Percentiles rank a stretch among this genome's conserved stretches.
These are phyloP conservation scores for Dicyrtoma fusca DNA, from an alignment of 2,888 invertebrate species.

Conservation along the genomic window DNA sequence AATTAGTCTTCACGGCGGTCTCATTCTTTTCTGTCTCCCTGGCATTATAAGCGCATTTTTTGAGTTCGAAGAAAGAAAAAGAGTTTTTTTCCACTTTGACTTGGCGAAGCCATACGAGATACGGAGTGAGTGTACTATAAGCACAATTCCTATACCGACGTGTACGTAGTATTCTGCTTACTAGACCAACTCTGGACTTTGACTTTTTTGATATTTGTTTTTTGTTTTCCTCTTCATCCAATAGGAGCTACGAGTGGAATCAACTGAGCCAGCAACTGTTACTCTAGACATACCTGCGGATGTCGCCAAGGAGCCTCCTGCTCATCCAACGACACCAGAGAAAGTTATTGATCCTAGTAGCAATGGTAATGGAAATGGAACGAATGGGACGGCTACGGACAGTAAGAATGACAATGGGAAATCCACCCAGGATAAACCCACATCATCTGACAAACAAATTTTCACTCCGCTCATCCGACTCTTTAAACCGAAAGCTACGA, in stretches of 20 bases:
- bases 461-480: conserved; percentile 22
- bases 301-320: neutral
- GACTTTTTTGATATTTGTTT: neutral
- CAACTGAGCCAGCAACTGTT: conserved; percentile 30
- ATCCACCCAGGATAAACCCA: conserved; percentile 2
- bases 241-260: conserved; percentile 23
- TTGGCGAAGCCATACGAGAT: too few relatives aligned
- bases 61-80: too few relatives aligned
- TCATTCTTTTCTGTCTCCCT: conserved; percentile 11
- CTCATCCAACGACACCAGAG: conserved; percentile 7
- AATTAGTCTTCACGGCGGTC: conserved; percentile 34
- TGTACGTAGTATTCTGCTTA: too few relatives aligned
- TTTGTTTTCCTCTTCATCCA: neutral
- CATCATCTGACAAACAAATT: conserved; percentile 10
- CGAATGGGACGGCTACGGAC: conserved; percentile 7
- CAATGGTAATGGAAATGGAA: neutral
- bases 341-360: conserved; percentile 5
- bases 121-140: too few relatives aligned
- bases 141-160: too few relatives aligned
- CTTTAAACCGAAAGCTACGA: conserved; percentile 24
- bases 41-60: conserved; percentile 20
- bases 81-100: too few relatives aligned
- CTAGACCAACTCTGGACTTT: conserved; percentile 1
- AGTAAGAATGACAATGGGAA: conserved; percentile 21
- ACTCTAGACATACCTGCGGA: conserved; percentile 36